Evolutionary conservation across 2,797 vertebrate genomes (phyloP).

Genomic region (Poeciliopsis infans): DNA sequence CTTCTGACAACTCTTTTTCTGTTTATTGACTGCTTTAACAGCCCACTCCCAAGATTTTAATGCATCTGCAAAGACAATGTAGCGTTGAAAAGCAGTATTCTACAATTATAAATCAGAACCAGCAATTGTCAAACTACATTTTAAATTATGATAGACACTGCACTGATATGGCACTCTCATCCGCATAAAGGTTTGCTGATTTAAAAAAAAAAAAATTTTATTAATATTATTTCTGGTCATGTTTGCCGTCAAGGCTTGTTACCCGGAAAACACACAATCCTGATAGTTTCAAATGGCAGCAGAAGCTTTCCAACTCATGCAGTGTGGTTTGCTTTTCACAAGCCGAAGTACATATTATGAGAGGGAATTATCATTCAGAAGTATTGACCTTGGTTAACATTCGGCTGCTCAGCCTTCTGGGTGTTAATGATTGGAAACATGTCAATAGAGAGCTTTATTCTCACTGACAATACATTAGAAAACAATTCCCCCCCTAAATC

Average conservation of each 20-base stretch:
- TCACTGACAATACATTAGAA: slow-evolving; percentile 42
- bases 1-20: neutral
- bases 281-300: slow-evolving; percentile 37
- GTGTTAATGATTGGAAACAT: slow-evolving; percentile 50
- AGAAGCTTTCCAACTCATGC: slow-evolving; percentile 52
- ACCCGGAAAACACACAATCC: slow-evolving; percentile 36
- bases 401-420: slow-evolving; percentile 40
- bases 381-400: slow-evolving; percentile 67
- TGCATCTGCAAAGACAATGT: neutral
- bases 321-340: slow-evolving; percentile 40
- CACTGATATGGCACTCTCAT: slow-evolving; percentile 3
- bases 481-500: slow-evolving; percentile 11
- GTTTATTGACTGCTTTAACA: slow-evolving; percentile 10
- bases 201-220: too few relatives aligned
- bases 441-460: slow-evolving; percentile 26
- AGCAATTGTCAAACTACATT: neutral
- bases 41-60: neutral
- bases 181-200: slow-evolving; percentile 5
- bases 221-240: neutral
- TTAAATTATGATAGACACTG: slow-evolving; percentile 6
- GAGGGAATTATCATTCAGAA: slow-evolving; percentile 57
- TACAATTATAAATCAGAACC: neutral
- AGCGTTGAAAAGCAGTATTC: neutral
- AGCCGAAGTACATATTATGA: slow-evolving; percentile 66
- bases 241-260: slow-evolving; percentile 30